A percentile compares a stretch with the other conserved stretches of the same genome.
phyloP scores from a whole-genome alignment of 2,888 invertebrate species.

The Spodoptera picta region DNA sequence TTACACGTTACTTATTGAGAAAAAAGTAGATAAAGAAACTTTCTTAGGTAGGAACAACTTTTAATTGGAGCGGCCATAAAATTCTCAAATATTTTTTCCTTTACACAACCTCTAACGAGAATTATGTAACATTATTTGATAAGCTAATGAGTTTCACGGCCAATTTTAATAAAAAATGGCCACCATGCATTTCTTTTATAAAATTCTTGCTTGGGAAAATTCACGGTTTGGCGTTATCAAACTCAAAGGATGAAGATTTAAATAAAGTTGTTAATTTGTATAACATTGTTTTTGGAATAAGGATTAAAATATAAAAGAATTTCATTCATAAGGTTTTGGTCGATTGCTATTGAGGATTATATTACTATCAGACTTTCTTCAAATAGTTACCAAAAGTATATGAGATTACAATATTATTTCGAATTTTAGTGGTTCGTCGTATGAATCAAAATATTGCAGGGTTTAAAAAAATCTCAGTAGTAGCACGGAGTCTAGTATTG shows the following conservation, averaged over 20 bases:
- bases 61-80: constrained; percentile 74
- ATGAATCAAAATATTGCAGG: too few relatives aligned
- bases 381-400: too few relatives aligned
- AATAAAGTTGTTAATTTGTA: constrained; percentile 14
- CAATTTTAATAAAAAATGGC: constrained; percentile 57
- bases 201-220: constrained; percentile 46
- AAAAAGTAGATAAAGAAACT: constrained; percentile 51
- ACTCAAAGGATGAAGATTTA: constrained; percentile 36
- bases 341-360: too few relatives aligned
- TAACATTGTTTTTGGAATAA: background rate
- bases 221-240: constrained; percentile 23
- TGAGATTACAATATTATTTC: too few relatives aligned
- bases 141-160: constrained; percentile 55
- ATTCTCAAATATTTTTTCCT: constrained; percentile 61
- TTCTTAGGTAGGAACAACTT: constrained; percentile 8
- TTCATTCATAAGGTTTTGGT: too few relatives aligned
- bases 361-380: too few relatives aligned
- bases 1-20: constrained; percentile 31
- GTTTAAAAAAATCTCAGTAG: too few relatives aligned
- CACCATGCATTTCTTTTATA: constrained; percentile 48
- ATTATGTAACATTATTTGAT: constrained; percentile 64
- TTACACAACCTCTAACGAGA: constrained; percentile 72
- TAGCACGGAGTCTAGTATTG: too few relatives aligned
- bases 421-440: too few relatives aligned
- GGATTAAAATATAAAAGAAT: too few relatives aligned